Percentiles rank a stretch among this genome's conserved stretches.
phyloP scores from a whole-genome alignment of 2,797 vertebrate genomes.

The Sus cebifrons region DNA sequence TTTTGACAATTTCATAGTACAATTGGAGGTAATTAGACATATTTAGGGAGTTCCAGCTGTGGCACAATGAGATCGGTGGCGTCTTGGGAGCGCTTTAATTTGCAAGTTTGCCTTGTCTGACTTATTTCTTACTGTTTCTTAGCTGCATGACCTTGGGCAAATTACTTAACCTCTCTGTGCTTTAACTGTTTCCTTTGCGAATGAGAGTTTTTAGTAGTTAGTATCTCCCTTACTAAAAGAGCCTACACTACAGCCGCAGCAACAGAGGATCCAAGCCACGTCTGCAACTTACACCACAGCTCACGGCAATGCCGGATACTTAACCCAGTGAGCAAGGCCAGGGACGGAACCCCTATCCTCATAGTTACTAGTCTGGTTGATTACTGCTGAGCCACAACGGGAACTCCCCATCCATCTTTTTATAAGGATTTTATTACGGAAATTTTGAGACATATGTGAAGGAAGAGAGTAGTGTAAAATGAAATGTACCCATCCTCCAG shows the following conservation, averaged over 20 bases:
- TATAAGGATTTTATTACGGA: not conserved
- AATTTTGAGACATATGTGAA: not conserved
- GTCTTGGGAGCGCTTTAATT: no score
- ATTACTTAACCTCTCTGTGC: not conserved
- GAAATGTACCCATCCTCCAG: not conserved
- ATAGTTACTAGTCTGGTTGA: no score
- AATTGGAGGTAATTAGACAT: not conserved
- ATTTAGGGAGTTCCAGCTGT: not conserved
- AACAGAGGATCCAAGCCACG: no score
- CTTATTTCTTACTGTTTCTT: not conserved
- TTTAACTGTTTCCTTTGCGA: not conserved
- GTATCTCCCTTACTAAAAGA: not conserved
- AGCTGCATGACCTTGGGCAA: not conserved
- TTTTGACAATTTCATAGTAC: not conserved
- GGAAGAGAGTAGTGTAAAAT: not conserved
- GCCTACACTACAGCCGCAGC: no score
- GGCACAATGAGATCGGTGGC: no score
- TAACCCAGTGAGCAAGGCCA: no score
- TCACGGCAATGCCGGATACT: no score
- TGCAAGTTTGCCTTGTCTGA: no score
- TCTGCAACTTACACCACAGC: no score
- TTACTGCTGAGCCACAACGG: no score
- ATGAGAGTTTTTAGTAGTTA: not conserved
- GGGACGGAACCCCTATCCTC: no score
- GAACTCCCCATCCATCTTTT: not conserved